phyloP scores from a whole-genome alignment of 2,888 invertebrate species.

The Stenolophus ochropezus region DNA sequence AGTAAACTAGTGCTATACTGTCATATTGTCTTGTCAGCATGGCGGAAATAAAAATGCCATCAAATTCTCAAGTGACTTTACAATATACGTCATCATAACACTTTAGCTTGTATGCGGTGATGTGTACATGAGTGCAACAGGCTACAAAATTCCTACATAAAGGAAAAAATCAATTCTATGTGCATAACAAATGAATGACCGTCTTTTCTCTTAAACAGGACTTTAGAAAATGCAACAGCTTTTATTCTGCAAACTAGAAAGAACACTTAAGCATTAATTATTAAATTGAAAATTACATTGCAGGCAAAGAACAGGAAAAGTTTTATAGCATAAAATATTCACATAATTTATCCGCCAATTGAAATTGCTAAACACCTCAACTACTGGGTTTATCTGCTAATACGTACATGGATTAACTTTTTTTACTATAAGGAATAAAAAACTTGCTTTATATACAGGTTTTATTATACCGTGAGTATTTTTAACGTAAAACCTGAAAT shows the following conservation, averaged over 20 bases:
- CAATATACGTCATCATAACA: slow-evolving; percentile 3
- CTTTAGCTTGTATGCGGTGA: background rate
- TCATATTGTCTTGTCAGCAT: slow-evolving; percentile 33
- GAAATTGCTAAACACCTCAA: too few relatives aligned
- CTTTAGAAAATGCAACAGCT: background rate
- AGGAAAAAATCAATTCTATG: slow-evolving; percentile 19
- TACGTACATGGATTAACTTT: too few relatives aligned
- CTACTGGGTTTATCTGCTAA: too few relatives aligned
- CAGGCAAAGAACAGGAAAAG: background rate
- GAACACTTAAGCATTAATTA: background rate
- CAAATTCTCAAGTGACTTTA: slow-evolving; percentile 29
- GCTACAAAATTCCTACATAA: slow-evolving; percentile 10
- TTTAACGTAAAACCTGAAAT: too few relatives aligned
- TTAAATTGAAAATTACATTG: background rate
- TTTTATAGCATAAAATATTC: background rate
- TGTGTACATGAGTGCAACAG: slow-evolving; percentile 33
- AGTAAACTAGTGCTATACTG: background rate
- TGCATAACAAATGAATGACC: slow-evolving; percentile 17
- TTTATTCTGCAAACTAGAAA: background rate
- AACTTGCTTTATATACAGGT: too few relatives aligned
- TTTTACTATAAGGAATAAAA: too few relatives aligned
- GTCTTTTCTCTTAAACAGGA: background rate
- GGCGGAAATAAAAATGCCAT: slow-evolving; percentile 29
- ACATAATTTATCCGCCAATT: background rate
- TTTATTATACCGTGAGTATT: too few relatives aligned